Conservation (phyloP, 2,888 invertebrate genomes). For the Poecilus cupreus region DNA sequence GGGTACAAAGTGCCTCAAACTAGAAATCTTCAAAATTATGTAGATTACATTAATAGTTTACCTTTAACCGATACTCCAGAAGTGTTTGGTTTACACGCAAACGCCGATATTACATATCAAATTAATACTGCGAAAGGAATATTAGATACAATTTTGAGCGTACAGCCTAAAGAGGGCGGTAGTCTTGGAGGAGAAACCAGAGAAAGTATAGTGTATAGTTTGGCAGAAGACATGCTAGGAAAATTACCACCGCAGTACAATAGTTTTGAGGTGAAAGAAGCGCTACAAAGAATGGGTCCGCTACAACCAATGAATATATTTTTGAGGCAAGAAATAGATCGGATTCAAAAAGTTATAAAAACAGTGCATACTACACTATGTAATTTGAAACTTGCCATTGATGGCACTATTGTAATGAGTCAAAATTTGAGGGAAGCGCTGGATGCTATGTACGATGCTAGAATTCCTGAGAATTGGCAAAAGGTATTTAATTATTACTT, state of each 20-base stretch:
- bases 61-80: conserved; percentile 93
- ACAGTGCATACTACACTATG: conserved; percentile 85
- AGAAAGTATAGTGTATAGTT: conserved; percentile 92
- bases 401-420: conserved; percentile 98
- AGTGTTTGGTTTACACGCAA: conserved; percentile 96
- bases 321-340: conserved; percentile 85
- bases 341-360: conserved; percentile 91
- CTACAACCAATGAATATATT: conserved; percentile 97
- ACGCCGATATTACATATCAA: conserved; percentile 98
- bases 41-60: conserved; percentile 90
- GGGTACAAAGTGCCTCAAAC: conserved; percentile 94
- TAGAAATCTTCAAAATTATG: conserved; percentile 85
- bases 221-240: conserved; percentile 94
- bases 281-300: conserved; percentile 92
- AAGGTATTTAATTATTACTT: conserved; percentile 69
- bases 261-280: conserved; percentile 91
- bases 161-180: conserved; percentile 98
- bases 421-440: conserved; percentile 90
- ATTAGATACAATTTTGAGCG: conserved; percentile 93
- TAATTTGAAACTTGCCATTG: conserved; percentile 95
- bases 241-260: conserved; percentile 91
- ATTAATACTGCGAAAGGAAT: conserved; percentile 97
- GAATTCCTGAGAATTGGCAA: conserved; percentile 93
- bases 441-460: conserved; percentile 97
- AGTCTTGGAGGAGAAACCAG: conserved; percentile 93